Conservation (phyloP, 2,113 vertebrate genomes). For the Corvus hawaiiensis region DNA sequence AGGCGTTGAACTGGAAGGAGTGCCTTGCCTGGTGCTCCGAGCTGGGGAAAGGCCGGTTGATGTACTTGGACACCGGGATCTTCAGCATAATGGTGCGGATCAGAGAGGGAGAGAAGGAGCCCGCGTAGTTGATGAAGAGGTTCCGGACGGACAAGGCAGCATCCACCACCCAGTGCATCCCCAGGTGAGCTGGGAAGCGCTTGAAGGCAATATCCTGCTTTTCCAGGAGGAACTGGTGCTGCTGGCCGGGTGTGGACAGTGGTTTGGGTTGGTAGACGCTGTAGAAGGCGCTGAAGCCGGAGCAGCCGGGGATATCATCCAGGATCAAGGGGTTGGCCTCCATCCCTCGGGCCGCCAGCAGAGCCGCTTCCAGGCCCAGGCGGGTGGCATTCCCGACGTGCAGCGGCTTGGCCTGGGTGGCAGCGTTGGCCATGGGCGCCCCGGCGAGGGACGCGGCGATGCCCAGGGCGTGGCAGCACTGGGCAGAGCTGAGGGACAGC, state of each 20-base stretch:
- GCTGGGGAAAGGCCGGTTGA: slow-evolving; percentile 84
- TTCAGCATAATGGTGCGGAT: slow-evolving; percentile 78
- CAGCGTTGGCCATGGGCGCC: slow-evolving; percentile 89
- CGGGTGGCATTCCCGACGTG: slow-evolving; percentile 84
- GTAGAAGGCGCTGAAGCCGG: slow-evolving; percentile 85
- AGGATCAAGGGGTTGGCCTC: slow-evolving; percentile 78
- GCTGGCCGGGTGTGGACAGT: slow-evolving; percentile 31
- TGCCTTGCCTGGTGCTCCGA: slow-evolving; percentile 86
- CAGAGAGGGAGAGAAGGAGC: slow-evolving; percentile 61
- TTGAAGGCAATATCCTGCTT: slow-evolving; percentile 88
- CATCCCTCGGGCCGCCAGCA: slow-evolving; percentile 81
- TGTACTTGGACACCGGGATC: slow-evolving; percentile 85
- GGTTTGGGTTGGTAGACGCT: slow-evolving; percentile 75
- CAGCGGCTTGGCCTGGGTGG: slow-evolving; percentile 85
- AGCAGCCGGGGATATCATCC: slow-evolving; percentile 78
- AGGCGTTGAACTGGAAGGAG: slow-evolving; percentile 89
- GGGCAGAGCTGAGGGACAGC: slow-evolving; percentile 69
- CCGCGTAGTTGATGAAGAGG: slow-evolving; percentile 65
- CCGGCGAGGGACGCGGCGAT: slow-evolving; percentile 84
- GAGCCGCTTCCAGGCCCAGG: slow-evolving; percentile 82
- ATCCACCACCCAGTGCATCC: slow-evolving; percentile 90
- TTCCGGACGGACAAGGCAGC: slow-evolving; percentile 78
- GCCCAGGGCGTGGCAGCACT: slow-evolving; percentile 80
- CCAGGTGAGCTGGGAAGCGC: slow-evolving; percentile 85
- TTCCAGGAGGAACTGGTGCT: slow-evolving; percentile 79